Conservation (phyloP, 2,888 invertebrate species). For the Lasioglossum malachurum region DNA sequence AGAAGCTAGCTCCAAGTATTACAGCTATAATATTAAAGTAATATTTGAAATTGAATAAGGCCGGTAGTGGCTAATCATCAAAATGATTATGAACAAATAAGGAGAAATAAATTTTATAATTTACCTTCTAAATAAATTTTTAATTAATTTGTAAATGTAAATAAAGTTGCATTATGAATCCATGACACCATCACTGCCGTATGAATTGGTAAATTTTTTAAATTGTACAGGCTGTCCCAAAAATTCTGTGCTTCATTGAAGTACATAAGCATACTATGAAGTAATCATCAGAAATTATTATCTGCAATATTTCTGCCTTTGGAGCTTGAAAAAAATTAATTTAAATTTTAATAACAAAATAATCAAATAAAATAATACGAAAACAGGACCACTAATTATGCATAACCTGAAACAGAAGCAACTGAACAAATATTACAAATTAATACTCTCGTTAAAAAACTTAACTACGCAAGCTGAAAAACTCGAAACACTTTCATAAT, state of each 20-base stretch:
- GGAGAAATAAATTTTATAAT: not conserved
- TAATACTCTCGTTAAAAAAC: not conserved
- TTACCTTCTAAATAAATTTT: not conserved
- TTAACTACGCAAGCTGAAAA: not conserved
- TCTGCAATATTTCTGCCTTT: not conserved
- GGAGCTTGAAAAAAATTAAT: not conserved
- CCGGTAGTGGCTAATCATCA: not conserved
- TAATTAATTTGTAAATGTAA: not conserved
- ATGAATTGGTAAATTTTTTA: not conserved
- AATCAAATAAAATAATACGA: not conserved
- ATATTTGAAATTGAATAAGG: not conserved
- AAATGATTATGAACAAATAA: not conserved
- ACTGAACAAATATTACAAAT: not conserved
- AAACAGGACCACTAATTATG: not conserved
- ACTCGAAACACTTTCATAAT: not conserved
- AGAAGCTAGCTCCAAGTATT: not conserved
- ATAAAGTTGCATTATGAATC: not conserved
- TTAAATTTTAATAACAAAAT: not conserved
- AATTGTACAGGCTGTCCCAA: too few relatives aligned
- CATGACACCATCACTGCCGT: not conserved
- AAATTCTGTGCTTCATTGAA: too few relatives aligned
- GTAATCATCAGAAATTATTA: not conserved
- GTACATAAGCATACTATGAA: too few relatives aligned
- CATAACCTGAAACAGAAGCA: not conserved
- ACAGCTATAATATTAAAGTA: not conserved